Percentiles rank a stretch among this genome's conserved stretches.
These are phyloP conservation scores for Laticauda colubrina DNA, from an alignment of 2,113 vertebrate genomes.

Conservation along the genomic window DNA sequence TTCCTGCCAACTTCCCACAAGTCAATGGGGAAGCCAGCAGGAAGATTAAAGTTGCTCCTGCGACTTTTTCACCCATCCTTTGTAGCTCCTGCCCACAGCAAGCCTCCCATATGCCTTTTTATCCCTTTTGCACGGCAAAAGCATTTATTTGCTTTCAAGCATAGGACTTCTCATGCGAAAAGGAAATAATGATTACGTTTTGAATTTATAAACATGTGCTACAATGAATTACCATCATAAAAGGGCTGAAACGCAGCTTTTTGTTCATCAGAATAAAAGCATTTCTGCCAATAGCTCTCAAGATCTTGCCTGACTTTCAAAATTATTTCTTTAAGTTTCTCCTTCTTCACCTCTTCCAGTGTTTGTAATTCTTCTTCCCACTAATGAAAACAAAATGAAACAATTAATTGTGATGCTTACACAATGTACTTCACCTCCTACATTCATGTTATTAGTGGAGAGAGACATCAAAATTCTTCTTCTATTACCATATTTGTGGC, in stretches of 20 bases:
- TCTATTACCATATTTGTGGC: constrained; percentile 15
- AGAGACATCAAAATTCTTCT: neutral
- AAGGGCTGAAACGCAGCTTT: constrained; percentile 34
- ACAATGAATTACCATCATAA: constrained; percentile 31
- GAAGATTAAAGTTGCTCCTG: neutral
- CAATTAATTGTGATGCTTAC: neutral
- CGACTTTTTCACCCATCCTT: neutral
- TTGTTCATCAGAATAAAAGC: constrained; percentile 39
- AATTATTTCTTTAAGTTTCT: constrained; percentile 38
- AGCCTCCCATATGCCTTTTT: neutral
- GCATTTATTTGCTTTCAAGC: neutral
- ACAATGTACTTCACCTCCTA: neutral
- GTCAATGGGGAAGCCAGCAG: neutral
- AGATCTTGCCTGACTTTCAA: constrained; percentile 43
- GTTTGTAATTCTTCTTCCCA: constrained; percentile 44
- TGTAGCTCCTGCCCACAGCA: neutral
- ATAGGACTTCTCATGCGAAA: neutral
- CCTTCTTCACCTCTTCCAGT: constrained; percentile 44
- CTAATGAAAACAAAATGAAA: constrained; percentile 25
- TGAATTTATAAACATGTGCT: neutral
- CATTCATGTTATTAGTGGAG: neutral
- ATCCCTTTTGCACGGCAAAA: neutral
- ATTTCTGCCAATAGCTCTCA: constrained; percentile 48
- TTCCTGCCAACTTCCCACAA: neutral
- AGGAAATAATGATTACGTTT: neutral